A percentile compares a stretch with the other conserved stretches of the same genome.
phyloP scores from a whole-genome alignment of 2,888 invertebrate species.

The Lathronympha strigana region DNA sequence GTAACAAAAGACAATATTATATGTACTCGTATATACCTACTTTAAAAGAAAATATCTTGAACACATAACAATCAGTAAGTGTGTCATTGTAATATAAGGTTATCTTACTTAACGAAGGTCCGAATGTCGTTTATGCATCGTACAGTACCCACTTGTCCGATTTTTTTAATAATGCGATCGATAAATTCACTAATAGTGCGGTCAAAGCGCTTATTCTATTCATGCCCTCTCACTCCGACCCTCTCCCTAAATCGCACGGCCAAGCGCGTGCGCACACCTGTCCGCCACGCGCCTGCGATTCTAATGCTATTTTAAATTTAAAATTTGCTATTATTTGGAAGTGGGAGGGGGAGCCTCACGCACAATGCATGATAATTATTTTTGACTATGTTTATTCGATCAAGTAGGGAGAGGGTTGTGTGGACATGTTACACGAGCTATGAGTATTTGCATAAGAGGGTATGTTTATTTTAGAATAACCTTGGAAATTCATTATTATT shows the following conservation, averaged over 20 bases:
- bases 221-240: constrained; percentile 33
- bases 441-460: neutral
- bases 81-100: too few species aligned
- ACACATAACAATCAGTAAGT: too few species aligned
- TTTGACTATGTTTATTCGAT: constrained; percentile 28
- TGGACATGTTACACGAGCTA: constrained; percentile 2
- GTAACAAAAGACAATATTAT: too few species aligned
- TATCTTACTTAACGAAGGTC: too few species aligned
- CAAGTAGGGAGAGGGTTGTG: constrained; percentile 18
- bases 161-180: neutral
- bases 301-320: constrained; percentile 38
- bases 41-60: too few species aligned
- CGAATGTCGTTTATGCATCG: too few species aligned
- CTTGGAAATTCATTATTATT: constrained; percentile 4
- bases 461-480: neutral
- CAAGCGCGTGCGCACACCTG: constrained; percentile 44
- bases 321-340: constrained; percentile 30
- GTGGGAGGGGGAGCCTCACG: constrained; percentile 12
- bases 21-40: too few species aligned
- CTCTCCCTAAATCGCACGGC: constrained; percentile 43
- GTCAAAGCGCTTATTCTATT: constrained; percentile 29
- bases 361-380: constrained; percentile 38
- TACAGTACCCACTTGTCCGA: neutral
- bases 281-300: constrained; percentile 45
- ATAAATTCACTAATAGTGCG: constrained; percentile 14